phyloP scores from a whole-genome alignment of 2,888 invertebrate genomes.

The Cephus nigrinus region DNA sequence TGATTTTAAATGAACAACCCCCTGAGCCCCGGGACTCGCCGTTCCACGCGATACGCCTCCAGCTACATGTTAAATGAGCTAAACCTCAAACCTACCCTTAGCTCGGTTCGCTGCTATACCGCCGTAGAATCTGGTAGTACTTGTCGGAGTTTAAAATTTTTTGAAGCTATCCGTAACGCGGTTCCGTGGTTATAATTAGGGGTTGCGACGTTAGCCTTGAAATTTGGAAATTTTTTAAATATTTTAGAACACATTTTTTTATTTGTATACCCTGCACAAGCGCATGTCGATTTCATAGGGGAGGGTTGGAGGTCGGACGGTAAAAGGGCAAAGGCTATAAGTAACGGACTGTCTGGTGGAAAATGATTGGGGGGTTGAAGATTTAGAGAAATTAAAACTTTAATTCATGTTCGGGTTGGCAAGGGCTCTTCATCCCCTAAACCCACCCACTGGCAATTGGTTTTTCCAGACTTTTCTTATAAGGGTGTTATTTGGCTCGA shows the following conservation, averaged over 20 bases:
- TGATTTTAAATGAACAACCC: conserved; percentile 56
- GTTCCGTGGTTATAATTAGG: neutral
- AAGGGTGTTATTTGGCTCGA: neutral
- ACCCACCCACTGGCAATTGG: neutral
- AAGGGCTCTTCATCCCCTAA: neutral
- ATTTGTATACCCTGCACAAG: conserved; percentile 34
- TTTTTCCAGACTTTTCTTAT: neutral
- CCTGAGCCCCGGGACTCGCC: neutral
- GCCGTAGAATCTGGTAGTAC: neutral
- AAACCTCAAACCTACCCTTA: conserved; percentile 1
- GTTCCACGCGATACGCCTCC: neutral
- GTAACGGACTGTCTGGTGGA: conserved; percentile 64
- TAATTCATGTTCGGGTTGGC: conserved; percentile 62
- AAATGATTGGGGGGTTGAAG: conserved; percentile 59
- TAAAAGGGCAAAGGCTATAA: conserved; percentile 63
- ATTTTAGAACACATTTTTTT: neutral
- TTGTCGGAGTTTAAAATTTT: neutral
- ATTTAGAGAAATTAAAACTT: conserved; percentile 67
- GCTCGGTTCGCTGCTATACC: neutral
- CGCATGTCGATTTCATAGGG: conserved; percentile 56
- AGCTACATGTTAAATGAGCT: conserved; percentile 8
- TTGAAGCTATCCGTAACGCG: neutral
- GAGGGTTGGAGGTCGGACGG: conserved; percentile 45
- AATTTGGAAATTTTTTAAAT: neutral
- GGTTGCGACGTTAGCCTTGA: neutral